Percentiles rank a stretch among this genome's conserved stretches.
These are phyloP conservation scores for Parnassius smintheus DNA, from an alignment of 2,888 invertebrate species.

Conservation along the genomic window DNA sequence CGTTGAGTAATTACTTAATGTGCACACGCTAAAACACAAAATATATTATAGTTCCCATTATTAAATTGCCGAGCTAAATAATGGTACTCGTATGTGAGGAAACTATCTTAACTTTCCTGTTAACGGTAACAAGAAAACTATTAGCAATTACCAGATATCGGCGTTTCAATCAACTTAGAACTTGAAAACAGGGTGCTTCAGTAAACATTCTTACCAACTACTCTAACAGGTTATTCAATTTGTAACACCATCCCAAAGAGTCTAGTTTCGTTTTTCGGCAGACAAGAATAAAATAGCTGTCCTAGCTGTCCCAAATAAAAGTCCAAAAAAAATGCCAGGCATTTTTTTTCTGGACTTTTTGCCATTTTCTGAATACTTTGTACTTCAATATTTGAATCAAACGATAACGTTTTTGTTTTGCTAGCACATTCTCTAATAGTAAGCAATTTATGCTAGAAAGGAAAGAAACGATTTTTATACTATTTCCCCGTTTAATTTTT, in stretches of 20 bases:
- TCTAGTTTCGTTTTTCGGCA: not conserved
- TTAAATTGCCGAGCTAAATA: slow-evolving; percentile 10
- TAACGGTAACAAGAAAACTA: slow-evolving; percentile 70
- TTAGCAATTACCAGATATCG: slow-evolving; percentile 68
- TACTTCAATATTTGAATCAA: no score
- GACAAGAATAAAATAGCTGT: not conserved
- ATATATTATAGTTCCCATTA: slow-evolving; percentile 46
- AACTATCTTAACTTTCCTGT: slow-evolving; percentile 20
- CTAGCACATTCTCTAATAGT: no score
- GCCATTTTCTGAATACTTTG: no score
- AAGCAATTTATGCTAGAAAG: no score
- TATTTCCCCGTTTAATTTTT: no score
- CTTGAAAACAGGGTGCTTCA: slow-evolving; percentile 59
- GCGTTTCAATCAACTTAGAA: slow-evolving; percentile 75
- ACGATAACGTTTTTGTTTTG: no score
- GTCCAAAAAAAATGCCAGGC: no score
- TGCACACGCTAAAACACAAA: slow-evolving; percentile 72
- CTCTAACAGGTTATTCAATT: not conserved
- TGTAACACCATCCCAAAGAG: slow-evolving; percentile 12
- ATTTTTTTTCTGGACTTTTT: no score
- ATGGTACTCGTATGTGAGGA: slow-evolving; percentile 2
- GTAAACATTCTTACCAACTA: slow-evolving; percentile 41
- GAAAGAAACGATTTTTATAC: no score
- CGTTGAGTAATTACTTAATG: slow-evolving; percentile 41
- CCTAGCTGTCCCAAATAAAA: no score